Evolutionary conservation across 2,888 invertebrate species (phyloP), one percentile per base, ranked within the genome.

Genomic region (Amphipyra berbera): DNA sequence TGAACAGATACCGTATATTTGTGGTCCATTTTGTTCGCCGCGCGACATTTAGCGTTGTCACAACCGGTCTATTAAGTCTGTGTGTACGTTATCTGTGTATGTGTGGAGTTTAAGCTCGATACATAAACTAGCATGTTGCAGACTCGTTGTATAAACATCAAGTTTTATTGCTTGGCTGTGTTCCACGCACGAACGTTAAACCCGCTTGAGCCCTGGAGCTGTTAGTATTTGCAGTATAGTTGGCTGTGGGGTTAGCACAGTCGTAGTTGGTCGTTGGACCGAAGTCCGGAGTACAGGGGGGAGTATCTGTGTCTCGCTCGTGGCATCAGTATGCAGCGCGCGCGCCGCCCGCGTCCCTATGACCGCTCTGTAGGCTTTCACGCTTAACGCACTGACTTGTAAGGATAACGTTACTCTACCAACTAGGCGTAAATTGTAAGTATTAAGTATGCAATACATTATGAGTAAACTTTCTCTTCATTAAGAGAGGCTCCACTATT

Each of bases 131-230:
- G 88, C 86, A 84, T 85, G 86, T 84, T 88, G 89, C 89, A 85
- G 90, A 90, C 88, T 90, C 85, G 86, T 84, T 88, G 87, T 91
- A 91, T 90, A 92, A 93, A 94, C 94, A 93, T 92, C 88, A 91
- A 91, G 91, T 93, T 94, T 94, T 94, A 94, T 94, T 91, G 92
- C 90, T 94, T 94, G 94, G 94, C 94, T 89, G 86, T 89, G 92
- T 92, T 94, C 94, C 94, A 94, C 91, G 91, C 90, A 88, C 85
- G 89, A 87, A 86, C 88, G 90, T 91, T 91, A 90, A 92, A 89
- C 90, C 90, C 87, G 85, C 84, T 81, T 82, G 83, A 89, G 87
- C 88, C 87, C 87, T 85, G 79, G 78, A 86, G 90, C 89, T 82
- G 85, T 85, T 86, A 82, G 89, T 91, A 88, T 92, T 90, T 90